Base-by-base conservation (phyloP, 2,888 invertebrate genomes). In the Ametastegia equiseti region DNA sequence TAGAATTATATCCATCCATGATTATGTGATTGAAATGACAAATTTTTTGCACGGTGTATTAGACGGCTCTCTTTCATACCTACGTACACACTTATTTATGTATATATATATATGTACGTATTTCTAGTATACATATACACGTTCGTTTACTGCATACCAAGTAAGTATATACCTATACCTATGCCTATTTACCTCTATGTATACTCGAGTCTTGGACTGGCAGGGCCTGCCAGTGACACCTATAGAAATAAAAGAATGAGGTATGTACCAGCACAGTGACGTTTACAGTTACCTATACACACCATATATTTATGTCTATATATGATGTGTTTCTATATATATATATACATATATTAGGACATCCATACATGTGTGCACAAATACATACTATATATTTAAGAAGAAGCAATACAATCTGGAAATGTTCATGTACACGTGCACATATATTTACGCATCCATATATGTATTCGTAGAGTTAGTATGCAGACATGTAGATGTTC, bases 231-330 rank as follows among this genome's bases (percentile, higher is more conserved):
- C 4, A 54, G 75, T 75, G 75, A 75, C 75, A 75, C 33, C 54
- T 36, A 75, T 75, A 75, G 75, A 75, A 75, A 75, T 54, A 27
- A 63, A 39, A 36, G 75, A 75, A 75, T 19, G 23, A 50, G 13
- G 30, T 27, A 54, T 23, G 36, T 39, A 42, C 45, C 60, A 27
- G 42, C 47, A 69, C 50, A 36, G 82, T 83, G 73, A 80, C 71
- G 67, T 73, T 82, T 50, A 83, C 81, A 84, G 85, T 80, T 80
- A 80, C 50, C 47, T 50, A 1, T n/a, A 54, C 42, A 23, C 67
- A 27, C 19, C 19, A 36, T n/a, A 23, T 9, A 57, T 57, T 11
- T 19, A 3, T 13, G 23, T 57, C 19, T 11, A 11, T 11, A 9
- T 7, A 0, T 9, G n/a, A n/a, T 47, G 47, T 73, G 30, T 27